Evolutionary conservation across 2,113 vertebrate genomes (phyloP).

Genomic region (Nothobranchius kuhntae): DNA sequence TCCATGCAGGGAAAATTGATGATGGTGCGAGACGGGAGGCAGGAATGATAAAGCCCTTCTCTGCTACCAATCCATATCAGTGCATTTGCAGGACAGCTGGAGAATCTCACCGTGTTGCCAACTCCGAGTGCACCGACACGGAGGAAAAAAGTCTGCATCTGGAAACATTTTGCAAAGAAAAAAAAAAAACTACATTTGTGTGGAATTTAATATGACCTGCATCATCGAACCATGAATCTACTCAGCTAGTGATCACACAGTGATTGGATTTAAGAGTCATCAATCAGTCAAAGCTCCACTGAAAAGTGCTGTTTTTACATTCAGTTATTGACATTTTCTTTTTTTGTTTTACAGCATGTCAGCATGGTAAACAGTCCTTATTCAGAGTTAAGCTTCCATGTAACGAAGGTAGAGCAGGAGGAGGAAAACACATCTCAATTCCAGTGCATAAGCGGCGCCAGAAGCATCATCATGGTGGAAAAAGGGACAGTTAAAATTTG

Average conservation of each 20-base stretch:
- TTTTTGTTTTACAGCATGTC: conserved; percentile 29
- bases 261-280: not conserved
- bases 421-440: conserved; percentile 61
- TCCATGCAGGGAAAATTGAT: conserved; percentile 65
- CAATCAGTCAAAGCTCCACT: not conserved
- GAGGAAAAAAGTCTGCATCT: conserved; percentile 14
- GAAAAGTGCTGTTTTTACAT: conserved; percentile 2
- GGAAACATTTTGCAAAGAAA: conserved; percentile 19
- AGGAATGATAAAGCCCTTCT: conserved; percentile 69
- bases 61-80: conserved; percentile 57
- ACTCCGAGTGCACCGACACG: conserved; percentile 14
- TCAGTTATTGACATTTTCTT: conserved; percentile 34
- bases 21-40: conserved; percentile 45
- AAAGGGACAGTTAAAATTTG: conserved; percentile 79
- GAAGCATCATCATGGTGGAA: conserved; percentile 68
- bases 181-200: conserved; percentile 16
- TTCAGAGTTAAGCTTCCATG: conserved; percentile 54
- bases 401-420: conserved; percentile 33
- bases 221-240: conserved; percentile 12
- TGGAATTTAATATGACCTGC: conserved; percentile 19
- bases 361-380: conserved; percentile 59
- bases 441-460: conserved; percentile 65
- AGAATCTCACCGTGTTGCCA: conserved; percentile 23
- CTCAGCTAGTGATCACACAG: conserved; percentile 5
- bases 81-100: conserved; percentile 29